These are phyloP conservation scores for Phengaris arion DNA, from an alignment of 2,888 invertebrate species.

Conservation along the genomic window DNA sequence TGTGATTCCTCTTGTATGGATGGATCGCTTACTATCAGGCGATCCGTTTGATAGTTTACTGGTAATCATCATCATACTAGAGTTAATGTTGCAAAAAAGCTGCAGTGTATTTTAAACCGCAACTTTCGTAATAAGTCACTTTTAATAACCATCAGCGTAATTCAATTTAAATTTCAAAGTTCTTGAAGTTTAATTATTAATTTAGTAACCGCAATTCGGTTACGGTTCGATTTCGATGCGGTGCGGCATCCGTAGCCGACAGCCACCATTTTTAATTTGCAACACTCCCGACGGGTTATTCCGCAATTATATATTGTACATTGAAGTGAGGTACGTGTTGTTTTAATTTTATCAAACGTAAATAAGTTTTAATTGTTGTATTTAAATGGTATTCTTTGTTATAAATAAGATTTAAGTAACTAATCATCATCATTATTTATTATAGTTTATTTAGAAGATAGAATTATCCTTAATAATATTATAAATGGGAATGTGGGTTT, in stretches of 20 bases:
- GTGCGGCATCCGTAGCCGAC: conserved; percentile 33
- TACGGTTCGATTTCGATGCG: not conserved
- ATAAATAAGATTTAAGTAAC: not conserved
- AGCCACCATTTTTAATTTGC: conserved; percentile 40
- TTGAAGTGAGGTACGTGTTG: not conserved
- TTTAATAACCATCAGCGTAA: not conserved
- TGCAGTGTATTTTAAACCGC: too few relatives aligned
- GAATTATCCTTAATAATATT: too few relatives aligned
- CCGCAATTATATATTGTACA: not conserved
- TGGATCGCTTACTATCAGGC: too few relatives aligned
- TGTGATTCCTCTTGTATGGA: too few relatives aligned
- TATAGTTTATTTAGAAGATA: too few relatives aligned
- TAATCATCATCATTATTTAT: not conserved
- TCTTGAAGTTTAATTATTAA: conserved; percentile 17
- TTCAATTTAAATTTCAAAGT: not conserved
- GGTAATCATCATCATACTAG: too few relatives aligned
- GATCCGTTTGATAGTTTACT: too few relatives aligned
- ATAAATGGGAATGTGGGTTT: too few relatives aligned
- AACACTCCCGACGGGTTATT: conserved; percentile 32
- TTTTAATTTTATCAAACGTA: not conserved
- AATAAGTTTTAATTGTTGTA: not conserved
- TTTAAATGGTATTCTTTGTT: not conserved
- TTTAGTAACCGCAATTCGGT: conserved; percentile 2
- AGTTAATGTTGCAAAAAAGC: too few relatives aligned
- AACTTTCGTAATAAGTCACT: too few relatives aligned